phyloP scores from a whole-genome alignment of 1,140 invertebrate species.

The Lepidostoma basale region DNA sequence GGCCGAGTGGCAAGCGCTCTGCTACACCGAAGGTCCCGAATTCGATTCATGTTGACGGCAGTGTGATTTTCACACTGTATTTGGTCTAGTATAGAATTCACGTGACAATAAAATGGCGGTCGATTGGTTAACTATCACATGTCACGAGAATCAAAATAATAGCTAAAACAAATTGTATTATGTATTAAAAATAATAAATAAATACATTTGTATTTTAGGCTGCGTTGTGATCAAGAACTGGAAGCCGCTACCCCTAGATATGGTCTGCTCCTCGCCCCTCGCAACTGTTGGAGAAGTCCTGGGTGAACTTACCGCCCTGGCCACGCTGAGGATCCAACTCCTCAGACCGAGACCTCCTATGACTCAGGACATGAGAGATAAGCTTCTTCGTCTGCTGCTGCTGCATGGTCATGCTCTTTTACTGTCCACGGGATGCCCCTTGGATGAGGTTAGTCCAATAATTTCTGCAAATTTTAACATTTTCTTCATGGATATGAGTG shows the following conservation, averaged over 20 bases:
- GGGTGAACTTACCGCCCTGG: slow-evolving; percentile 88
- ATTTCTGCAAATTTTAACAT: not conserved
- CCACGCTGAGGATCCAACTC: slow-evolving; percentile 88
- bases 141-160: too few species aligned
- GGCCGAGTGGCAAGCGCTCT: too few species aligned
- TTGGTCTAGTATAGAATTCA: too few species aligned
- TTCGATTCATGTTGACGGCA: too few species aligned
- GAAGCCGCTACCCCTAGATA: slow-evolving; percentile 88
- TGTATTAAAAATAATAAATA: too few species aligned
- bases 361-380: slow-evolving; percentile 89
- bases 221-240: slow-evolving; percentile 92
- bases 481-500: not conserved
- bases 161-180: too few species aligned
- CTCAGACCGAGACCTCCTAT: slow-evolving; percentile 78
- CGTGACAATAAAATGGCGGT: too few species aligned
- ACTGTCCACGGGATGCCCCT: slow-evolving; percentile 85
- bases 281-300: slow-evolving; percentile 91
- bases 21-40: too few species aligned
- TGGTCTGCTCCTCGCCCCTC: slow-evolving; percentile 83
- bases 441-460: slow-evolving; percentile 80
- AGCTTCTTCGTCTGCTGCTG: slow-evolving; percentile 85
- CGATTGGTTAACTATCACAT: too few species aligned
- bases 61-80: too few species aligned
- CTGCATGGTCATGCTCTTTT: slow-evolving; percentile 86
- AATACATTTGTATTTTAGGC: too few species aligned